Percentiles rank a stretch among this genome's conserved stretches.
Conservation (phyloP, 1,140 invertebrate genomes). For the Saccostrea cuccullata region DNA sequence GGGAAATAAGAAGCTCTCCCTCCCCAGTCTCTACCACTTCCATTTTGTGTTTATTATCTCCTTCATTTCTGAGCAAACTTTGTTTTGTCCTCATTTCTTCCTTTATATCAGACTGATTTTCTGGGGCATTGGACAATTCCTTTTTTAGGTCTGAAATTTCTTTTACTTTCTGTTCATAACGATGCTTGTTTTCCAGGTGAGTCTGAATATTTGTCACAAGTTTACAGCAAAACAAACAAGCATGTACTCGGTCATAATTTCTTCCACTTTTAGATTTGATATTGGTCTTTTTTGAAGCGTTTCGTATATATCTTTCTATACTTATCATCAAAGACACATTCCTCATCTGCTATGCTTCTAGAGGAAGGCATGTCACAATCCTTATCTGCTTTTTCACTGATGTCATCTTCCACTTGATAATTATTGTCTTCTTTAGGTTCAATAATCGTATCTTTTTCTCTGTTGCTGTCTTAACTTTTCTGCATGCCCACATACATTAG, state of each 20-base stretch:
- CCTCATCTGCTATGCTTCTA: no score
- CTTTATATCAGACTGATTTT: background rate
- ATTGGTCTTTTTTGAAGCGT: background rate
- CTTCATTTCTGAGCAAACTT: conserved; percentile 22
- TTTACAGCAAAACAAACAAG: conserved; percentile 33
- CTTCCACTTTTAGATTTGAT: conserved; percentile 40
- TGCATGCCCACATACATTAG: no score
- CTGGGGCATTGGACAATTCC: background rate
- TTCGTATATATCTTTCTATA: no score
- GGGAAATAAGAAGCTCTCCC: conserved; percentile 29
- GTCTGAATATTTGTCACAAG: conserved; percentile 39
- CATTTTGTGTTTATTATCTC: conserved; percentile 38
- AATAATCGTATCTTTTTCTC: no score
- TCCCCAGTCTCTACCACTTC: background rate
- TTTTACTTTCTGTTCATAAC: background rate
- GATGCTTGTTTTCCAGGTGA: conserved; percentile 40
- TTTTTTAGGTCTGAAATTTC: background rate
- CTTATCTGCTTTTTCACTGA: no score
- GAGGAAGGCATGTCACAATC: no score
- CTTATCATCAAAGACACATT: no score
- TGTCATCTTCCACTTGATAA: no score
- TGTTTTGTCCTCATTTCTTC: background rate
- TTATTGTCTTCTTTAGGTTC: no score
- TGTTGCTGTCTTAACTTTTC: no score
- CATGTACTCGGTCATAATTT: conserved; percentile 37